Conservation (phyloP, 2,113 vertebrate species). For the Melozone crissalis region DNA sequence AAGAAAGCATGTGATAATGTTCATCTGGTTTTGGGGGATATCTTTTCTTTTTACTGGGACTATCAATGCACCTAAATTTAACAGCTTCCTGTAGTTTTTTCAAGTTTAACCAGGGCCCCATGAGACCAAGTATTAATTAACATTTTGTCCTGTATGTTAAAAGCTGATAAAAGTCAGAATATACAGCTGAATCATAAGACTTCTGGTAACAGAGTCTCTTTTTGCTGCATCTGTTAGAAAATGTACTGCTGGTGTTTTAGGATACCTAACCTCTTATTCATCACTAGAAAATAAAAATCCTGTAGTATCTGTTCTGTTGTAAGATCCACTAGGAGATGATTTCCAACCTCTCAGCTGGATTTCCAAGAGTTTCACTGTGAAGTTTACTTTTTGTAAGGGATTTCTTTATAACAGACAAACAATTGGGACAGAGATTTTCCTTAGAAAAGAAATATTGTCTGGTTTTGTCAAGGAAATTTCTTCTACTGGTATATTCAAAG, state of each 20-base stretch:
- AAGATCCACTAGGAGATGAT: constrained; percentile 37
- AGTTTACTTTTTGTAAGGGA: constrained; percentile 24
- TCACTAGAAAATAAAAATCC: constrained; percentile 22
- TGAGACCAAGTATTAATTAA: constrained; percentile 55
- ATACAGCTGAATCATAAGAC: constrained; percentile 1
- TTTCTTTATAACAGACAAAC: constrained; percentile 24
- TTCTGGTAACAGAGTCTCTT: constrained; percentile 12
- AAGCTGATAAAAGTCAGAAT: constrained; percentile 31
- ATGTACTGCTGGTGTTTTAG: constrained; percentile 4
- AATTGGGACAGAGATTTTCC: background rate
- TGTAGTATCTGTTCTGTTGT: background rate
- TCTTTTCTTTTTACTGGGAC: constrained; percentile 29
- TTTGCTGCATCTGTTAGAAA: background rate
- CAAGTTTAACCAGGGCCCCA: background rate
- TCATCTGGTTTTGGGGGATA: constrained; percentile 2
- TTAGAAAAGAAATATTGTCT: background rate
- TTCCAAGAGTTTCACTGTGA: constrained; percentile 7
- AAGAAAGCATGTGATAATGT: constrained; percentile 58
- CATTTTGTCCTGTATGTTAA: constrained; percentile 26
- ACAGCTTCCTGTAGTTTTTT: constrained; percentile 17
- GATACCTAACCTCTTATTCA: background rate
- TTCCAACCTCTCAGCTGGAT: constrained; percentile 35
- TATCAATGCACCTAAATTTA: constrained; percentile 39
- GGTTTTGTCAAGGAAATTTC: background rate
- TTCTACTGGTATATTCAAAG: background rate